Base-by-base conservation (phyloP, 2,797 vertebrate genomes). In the Otus scops region DNA sequence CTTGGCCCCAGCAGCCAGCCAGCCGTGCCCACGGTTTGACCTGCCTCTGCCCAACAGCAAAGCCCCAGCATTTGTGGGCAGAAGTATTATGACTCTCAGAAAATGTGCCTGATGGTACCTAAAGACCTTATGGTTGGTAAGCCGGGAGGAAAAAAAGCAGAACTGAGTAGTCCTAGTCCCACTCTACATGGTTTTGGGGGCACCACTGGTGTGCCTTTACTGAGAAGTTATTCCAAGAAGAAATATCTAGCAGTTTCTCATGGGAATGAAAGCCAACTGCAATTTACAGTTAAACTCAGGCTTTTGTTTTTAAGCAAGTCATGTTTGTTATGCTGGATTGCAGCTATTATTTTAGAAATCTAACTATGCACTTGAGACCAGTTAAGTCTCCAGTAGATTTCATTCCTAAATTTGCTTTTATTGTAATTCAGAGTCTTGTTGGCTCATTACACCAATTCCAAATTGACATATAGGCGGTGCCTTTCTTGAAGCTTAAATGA, bases 291-390 rank as follows among this genome's bases (percentile, higher is more conserved):
- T 92, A 61, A 95, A 92, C 64, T 94, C 45, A 10, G 3, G 71
- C 71, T 94, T 93, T 96, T 97, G 71, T 96, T 97, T 95, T 95
- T 64, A 41, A 81, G 81, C 81, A 93, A 96, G 87, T 92, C 53
- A 24, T 95, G 92, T 96, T 97, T 96, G 90, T 96, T 97, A 59
- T 94, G 92, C 71, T 93, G 84, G 88, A 71, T 95, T 78, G 89
- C 54, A 94, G 63, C 92, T 96, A 95, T 95, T 97, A 95, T 92
- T 95, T 89, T 91, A 92, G 96, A 94, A 95, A 92, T 94, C 57
- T 85, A 93, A 89, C 88, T 95, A 64, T 94, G 71, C 90, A 81
- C 94, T 91, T 71, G 93, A 97, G 95, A 97, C 85, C 89, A 89
- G 34, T 87, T 94, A 96, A 95, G 38, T 91, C 87, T 92, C 93